Evolutionary conservation across 2,888 invertebrate species (phyloP), one percentile per base, ranked within the genome.

Genomic region (Acrobasis repandana): DNA sequence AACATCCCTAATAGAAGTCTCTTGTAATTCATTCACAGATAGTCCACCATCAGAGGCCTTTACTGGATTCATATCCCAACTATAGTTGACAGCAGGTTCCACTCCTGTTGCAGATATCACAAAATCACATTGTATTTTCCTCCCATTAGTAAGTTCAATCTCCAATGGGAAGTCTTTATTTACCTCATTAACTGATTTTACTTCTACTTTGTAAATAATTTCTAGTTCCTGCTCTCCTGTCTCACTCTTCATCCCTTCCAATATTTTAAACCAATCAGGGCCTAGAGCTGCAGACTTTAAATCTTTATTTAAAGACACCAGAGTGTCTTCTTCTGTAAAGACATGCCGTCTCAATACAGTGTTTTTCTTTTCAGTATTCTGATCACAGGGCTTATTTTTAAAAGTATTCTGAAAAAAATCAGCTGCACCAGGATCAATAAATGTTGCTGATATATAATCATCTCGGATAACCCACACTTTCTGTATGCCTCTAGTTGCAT

Each of bases 61-160:
- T 2, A 84, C 72, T 28, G 96, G 90, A 65, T 90, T 68, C 63
- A 85, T 76, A 70, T 94, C 93, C 71, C 93, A 93, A 47, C 78
- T 73, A 69, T 94, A 94, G 61, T 94, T 93, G 0, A 93, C 88
- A 70, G 95, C 94, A 2, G 97, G 96, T 60, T 91, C 87, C 0
- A 99, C 99, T 15, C 99, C 99, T 50, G 98, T 99, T 0, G 99
- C 99, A 65, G 98, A 98, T 63, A 99, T 94, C 34, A 99, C 92
- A 79, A 99, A 95, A 92, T 99, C 98, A 91, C 97, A 97, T 14
- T 95, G 93, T 71, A 96, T 90, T 10, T 93, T 83, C 77, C 94
- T 93, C 0, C 95, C 95, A 86, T 96, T 97, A 0, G 94, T 95
- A 50, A 99, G 88, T 68, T 93, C 86, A 2, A 97, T 95, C 82